Conservation (phyloP, 2,888 invertebrate species). For the Aspidiotus destructor region DNA sequence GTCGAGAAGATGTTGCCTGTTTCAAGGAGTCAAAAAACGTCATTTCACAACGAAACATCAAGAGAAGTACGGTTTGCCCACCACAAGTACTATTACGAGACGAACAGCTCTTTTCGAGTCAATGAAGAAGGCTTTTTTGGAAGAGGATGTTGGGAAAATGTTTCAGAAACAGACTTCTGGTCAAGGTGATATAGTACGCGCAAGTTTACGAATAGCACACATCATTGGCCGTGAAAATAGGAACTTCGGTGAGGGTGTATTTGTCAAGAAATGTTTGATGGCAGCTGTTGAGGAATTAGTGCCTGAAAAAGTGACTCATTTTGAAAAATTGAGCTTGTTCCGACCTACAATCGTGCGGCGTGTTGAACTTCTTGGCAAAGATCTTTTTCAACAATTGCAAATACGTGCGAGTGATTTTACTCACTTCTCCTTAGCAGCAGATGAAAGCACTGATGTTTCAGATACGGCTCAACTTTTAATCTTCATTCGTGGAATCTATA, state of each 20-base stretch:
- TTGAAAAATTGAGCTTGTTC: no score
- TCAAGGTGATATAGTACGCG: not conserved
- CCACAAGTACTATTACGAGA: not conserved
- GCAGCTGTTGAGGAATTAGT: no score
- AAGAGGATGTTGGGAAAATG: conserved; percentile 2
- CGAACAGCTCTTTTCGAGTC: not conserved
- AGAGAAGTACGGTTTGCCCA: conserved; percentile 4
- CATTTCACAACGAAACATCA: not conserved
- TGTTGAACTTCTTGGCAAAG: no score
- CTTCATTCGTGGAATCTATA: not conserved
- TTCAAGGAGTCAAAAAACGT: conserved; percentile 4
- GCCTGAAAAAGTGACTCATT: no score
- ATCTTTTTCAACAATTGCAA: no score
- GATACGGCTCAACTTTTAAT: not conserved
- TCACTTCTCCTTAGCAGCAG: not conserved
- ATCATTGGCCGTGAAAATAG: not conserved
- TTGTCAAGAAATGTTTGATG: no score
- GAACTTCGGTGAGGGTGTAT: no score
- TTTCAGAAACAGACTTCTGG: conserved; percentile 1
- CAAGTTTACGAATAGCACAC: conserved; percentile 4
- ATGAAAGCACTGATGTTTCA: conserved; percentile 2
- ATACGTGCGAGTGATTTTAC: not conserved
- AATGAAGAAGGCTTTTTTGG: conserved; percentile 4
- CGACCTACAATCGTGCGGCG: no score
- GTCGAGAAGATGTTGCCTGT: conserved; percentile 4